A percentile compares a stretch with the other conserved stretches of the same genome.
phyloP scores from a whole-genome alignment of 2,113 vertebrate species.

The Origma solitaria region DNA sequence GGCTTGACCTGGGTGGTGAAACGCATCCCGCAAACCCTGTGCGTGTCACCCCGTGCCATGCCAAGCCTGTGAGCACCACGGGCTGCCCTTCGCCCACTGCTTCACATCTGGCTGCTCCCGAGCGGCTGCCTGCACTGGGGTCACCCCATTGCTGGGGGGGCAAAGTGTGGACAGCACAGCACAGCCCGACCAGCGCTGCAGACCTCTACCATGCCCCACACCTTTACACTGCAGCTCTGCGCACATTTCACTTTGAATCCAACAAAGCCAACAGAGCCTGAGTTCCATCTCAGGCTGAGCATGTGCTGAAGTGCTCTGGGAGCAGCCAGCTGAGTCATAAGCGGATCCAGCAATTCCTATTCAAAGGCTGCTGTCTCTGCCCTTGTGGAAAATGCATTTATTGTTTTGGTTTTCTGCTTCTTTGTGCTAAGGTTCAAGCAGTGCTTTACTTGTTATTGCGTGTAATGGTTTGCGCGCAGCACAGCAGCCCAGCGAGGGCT shows the following conservation, averaged over 20 bases:
- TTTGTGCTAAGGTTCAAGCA: constrained; percentile 43
- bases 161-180: neutral
- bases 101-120: fast-evolving
- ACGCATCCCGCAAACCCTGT: neutral
- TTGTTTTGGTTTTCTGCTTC: constrained; percentile 24
- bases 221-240: fast-evolving
- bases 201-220: fast-evolving
- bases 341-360: neutral
- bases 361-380: constrained; percentile 29
- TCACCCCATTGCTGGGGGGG: fast-evolving
- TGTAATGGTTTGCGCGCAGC: neutral
- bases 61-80: fast-evolving
- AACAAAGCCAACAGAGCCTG: neutral
- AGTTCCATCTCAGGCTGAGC: neutral
- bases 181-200: neutral
- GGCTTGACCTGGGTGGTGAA: neutral
- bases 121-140: neutral
- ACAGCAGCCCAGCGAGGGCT: neutral
- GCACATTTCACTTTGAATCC: fast-evolving
- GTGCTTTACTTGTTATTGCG: neutral
- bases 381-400: constrained; percentile 28
- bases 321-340: constrained; percentile 40
- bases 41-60: fast-evolving
- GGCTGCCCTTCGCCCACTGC: fast-evolving
- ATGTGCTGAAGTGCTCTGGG: neutral